phyloP scores from a whole-genome alignment of 2,888 invertebrate species.

The Halocaridina rubra region DNA sequence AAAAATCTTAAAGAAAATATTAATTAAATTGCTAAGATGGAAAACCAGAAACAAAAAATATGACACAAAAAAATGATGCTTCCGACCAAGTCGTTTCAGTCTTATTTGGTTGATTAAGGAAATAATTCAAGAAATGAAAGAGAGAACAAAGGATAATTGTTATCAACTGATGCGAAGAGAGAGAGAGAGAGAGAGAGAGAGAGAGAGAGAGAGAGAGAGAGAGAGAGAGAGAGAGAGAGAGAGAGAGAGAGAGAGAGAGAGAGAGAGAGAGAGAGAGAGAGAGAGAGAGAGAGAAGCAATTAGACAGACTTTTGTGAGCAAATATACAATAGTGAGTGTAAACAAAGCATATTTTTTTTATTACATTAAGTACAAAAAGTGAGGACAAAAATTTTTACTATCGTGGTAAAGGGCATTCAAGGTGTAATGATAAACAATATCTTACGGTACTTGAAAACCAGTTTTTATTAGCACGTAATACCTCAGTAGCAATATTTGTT shows the following conservation, averaged over 20 bases:
- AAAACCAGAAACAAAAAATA: not conserved
- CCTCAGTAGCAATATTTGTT: too few species aligned
- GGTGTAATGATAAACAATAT: too few species aligned
- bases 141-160: not conserved
- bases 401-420: too few species aligned
- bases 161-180: too few species aligned
- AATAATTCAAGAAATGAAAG: not conserved
- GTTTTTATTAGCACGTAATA: too few species aligned
- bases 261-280: not conserved
- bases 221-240: not conserved
- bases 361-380: too few species aligned
- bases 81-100: too few species aligned
- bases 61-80: not conserved
- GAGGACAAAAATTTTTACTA: not conserved
- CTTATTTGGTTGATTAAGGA: too few species aligned
- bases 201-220: not conserved
- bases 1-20: too few species aligned
- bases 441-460: too few species aligned
- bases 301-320: not conserved
- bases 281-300: not conserved
- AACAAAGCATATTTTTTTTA: too few species aligned
- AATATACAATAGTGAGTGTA: not conserved
- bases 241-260: not conserved
- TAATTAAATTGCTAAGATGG: too few species aligned
- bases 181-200: not conserved